phyloP scores from a whole-genome alignment of 2,888 invertebrate species.

The Hipparchia semele region DNA sequence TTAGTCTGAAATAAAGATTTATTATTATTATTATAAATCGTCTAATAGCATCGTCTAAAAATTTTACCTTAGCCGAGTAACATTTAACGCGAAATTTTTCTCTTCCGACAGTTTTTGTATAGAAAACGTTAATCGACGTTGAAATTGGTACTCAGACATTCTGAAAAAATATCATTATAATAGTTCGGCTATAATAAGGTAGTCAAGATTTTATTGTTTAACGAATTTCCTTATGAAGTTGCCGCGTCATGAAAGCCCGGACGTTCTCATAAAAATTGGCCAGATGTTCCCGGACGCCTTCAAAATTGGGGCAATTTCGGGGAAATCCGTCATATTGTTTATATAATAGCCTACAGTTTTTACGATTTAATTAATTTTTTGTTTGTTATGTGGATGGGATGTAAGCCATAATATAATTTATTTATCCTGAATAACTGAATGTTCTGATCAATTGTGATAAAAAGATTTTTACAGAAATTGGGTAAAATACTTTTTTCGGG shows the following conservation, averaged over 20 bases:
- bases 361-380: slow-evolving; percentile 13
- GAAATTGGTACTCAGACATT: background rate
- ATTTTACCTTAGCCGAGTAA: too few species aligned
- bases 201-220: slow-evolving; percentile 15
- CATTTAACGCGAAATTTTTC: too few species aligned
- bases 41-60: too few species aligned
- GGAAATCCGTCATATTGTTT: slow-evolving; percentile 23
- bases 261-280: slow-evolving; percentile 22
- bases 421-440: background rate
- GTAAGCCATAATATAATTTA: background rate
- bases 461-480: background rate
- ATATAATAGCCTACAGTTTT: background rate
- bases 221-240: slow-evolving; percentile 19
- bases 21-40: too few species aligned
- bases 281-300: slow-evolving; percentile 27
- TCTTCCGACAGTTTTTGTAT: too few species aligned
- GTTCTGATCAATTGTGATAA: background rate
- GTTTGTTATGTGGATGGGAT: background rate
- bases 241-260: slow-evolving; percentile 17
- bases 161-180: background rate
- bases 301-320: slow-evolving; percentile 23
- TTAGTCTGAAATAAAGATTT: too few species aligned
- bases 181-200: background rate
- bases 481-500: too few species aligned
- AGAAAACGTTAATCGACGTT: too few species aligned